Evolutionary conservation across 2,113 vertebrate species (phyloP), one percentile per base, ranked within the genome.

Genomic region (Bufo gargarizans): DNA sequence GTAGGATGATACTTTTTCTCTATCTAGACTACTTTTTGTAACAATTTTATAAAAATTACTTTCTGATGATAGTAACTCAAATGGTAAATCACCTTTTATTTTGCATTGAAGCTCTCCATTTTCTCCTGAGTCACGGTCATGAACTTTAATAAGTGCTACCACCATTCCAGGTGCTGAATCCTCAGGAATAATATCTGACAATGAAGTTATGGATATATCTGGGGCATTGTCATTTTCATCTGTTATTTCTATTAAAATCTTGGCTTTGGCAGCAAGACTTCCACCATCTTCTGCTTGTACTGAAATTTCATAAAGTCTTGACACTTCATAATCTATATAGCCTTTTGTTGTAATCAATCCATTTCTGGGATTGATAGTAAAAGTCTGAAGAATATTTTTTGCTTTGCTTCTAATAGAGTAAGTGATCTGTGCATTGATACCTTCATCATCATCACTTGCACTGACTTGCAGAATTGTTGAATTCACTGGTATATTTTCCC

Each of bases 391-490:
- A 49, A 76, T 76, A 17, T 20, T 4, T 20, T 20, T 49, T 76
- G 16, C 45, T 11, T 16, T 76, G 16, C 45, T 50, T 10, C 47
- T 76, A 50, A 76, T 4, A 16, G 72, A 76, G 1, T 76, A 76
- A 1, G 45, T 76, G 47, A 76, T 76, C 47, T 50, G 45, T 6
- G 12, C 72, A 76, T 76, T 76, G 72, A 76, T 47, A 50, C 72
- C 72, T 19, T 76, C 72, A 76, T 76, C 72, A 20, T 76, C 72
- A 50, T 76, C 72, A 50, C 72, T 76, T 76, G 72, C 72, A 76
- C 72, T 76, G 47, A 76, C 72, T 17, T 76, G 72, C 47, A 76
- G 45, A 49, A 76, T 76, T 76, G 72, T 76, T 12, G 72, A 50
- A 76, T 76, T 76, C 72, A 76, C 45, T 4, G 72, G 47, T 49